A percentile compares a stretch with the other conserved stretches of the same genome.
phyloP scores from a whole-genome alignment of 2,888 invertebrate species.

The Argynnis bischoffii region DNA sequence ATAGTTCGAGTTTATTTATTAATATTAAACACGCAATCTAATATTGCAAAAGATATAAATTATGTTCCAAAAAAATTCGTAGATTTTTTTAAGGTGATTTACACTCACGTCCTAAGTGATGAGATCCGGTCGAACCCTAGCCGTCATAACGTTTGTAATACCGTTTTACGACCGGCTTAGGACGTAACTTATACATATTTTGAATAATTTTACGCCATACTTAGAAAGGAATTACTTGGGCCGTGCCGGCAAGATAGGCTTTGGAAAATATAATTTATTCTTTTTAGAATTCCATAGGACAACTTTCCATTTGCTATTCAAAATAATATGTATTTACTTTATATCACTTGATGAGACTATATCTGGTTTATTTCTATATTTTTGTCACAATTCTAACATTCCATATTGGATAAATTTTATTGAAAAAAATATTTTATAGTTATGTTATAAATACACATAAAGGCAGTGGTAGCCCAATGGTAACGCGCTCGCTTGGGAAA shows the following conservation, averaged over 20 bases:
- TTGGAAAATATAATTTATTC: conserved; percentile 47
- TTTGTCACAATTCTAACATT: too few relatives aligned
- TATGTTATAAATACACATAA: too few relatives aligned
- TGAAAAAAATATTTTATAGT: too few relatives aligned
- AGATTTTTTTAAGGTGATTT: conserved; percentile 69
- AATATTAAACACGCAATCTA: conserved; percentile 41
- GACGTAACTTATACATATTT: conserved; percentile 78
- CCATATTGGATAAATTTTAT: too few relatives aligned
- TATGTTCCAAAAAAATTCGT: conserved; percentile 63
- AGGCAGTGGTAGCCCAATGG: too few relatives aligned
- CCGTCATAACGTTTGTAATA: conserved; percentile 77
- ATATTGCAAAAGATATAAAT: conserved; percentile 52
- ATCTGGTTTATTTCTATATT: too few relatives aligned
- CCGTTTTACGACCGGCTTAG: conserved; percentile 77
- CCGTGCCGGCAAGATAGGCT: conserved; percentile 59
- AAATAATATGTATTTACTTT: neutral
- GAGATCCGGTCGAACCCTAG: conserved; percentile 73
- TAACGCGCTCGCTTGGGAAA: too few relatives aligned
- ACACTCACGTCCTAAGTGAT: conserved; percentile 72
- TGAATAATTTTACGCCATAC: conserved; percentile 74
- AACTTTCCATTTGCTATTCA: neutral
- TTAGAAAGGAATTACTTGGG: conserved; percentile 68
- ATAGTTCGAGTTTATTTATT: too few relatives aligned
- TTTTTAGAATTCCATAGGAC: conserved; percentile 12
- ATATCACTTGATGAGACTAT: too few relatives aligned